phyloP scores from a whole-genome alignment of 1,140 invertebrate genomes.

The Agrilus planipennis region DNA sequence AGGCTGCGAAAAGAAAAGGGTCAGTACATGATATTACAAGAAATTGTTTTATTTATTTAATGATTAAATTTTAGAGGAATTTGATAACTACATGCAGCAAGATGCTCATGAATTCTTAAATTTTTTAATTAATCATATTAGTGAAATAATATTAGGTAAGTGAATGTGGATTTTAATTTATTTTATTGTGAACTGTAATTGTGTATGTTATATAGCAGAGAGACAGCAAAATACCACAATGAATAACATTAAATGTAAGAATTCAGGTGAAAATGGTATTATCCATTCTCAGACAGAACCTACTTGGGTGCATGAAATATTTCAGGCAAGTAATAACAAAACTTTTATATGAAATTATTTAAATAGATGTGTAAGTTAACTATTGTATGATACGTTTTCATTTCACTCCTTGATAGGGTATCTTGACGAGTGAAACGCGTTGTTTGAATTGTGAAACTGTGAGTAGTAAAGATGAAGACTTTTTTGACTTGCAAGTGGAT shows the following conservation, averaged over 20 bases:
- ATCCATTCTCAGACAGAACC: conserved; percentile 59
- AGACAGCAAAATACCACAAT: conserved; percentile 29
- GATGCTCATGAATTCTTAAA: conserved; percentile 99
- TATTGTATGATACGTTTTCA: background rate
- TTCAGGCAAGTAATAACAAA: conserved; percentile 50
- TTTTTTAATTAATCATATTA: conserved; percentile 95
- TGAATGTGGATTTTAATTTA: conserved; percentile 11
- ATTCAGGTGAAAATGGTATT: conserved; percentile 38
- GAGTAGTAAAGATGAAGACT: conserved; percentile 99
- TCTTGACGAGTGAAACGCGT: conserved; percentile 95
- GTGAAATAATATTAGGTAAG: conserved; percentile 83
- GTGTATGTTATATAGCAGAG: conserved; percentile 24
- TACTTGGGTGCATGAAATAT: conserved; percentile 99
- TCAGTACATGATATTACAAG: conserved; percentile 33
- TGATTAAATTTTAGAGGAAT: conserved; percentile 67
- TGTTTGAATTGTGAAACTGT: conserved; percentile 99
- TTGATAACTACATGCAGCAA: conserved; percentile 99
- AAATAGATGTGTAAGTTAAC: too few species aligned
- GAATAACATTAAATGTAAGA: conserved; percentile 36
- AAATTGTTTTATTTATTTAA: conserved; percentile 1
- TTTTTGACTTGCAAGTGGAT: conserved; percentile 97
- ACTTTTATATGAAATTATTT: background rate
- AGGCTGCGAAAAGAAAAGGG: conserved; percentile 97
- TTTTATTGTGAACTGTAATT: background rate
- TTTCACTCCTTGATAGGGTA: conserved; percentile 46